Conservation (phyloP, 2,797 vertebrate species). For the Oreochromis grahami region DNA sequence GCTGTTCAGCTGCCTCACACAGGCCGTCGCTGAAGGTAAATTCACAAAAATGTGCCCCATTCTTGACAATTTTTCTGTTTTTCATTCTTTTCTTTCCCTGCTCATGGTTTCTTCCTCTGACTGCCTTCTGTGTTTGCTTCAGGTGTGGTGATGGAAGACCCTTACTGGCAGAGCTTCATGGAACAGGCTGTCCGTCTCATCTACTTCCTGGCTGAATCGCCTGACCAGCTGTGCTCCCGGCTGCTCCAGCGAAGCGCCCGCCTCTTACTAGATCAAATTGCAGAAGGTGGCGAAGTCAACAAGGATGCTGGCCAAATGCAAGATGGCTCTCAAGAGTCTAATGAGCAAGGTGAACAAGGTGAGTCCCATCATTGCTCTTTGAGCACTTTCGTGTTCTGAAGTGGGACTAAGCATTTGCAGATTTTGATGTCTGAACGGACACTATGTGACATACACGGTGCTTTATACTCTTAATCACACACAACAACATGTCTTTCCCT, state of each 20-base stretch:
- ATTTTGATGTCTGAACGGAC: background rate
- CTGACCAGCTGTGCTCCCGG: constrained; percentile 86
- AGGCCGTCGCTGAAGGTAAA: constrained; percentile 76
- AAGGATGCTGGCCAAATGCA: constrained; percentile 54
- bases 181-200: constrained; percentile 85
- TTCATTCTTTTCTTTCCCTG: background rate
- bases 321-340: constrained; percentile 60
- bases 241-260: constrained; percentile 83
- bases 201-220: constrained; percentile 90
- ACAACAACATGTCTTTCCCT: background rate
- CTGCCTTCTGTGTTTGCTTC: background rate
- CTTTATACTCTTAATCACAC: background rate
- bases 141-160: constrained; percentile 75
- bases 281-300: constrained; percentile 53
- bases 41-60: background rate
- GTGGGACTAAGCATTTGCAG: background rate
- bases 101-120: background rate
- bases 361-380: background rate
- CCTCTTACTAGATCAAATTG: constrained; percentile 80
- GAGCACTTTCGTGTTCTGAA: background rate
- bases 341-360: constrained; percentile 62
- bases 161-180: constrained; percentile 92
- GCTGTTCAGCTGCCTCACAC: constrained; percentile 82
- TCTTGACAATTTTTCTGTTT: background rate
- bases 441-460: background rate